phyloP scores from a whole-genome alignment of 2,797 vertebrate species.

The Phoeniculus purpureus region DNA sequence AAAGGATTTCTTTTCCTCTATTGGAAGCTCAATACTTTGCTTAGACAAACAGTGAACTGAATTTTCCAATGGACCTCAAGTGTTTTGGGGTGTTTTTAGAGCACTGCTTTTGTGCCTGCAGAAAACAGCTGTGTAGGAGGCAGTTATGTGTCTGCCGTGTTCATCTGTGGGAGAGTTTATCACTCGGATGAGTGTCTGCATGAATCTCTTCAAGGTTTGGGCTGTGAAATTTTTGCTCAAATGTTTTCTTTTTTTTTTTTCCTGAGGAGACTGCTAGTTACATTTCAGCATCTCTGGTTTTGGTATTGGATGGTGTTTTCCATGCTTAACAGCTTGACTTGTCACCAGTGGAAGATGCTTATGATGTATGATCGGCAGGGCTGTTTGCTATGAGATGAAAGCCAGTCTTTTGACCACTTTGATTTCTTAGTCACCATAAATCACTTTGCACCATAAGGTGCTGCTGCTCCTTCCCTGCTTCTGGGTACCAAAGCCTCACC shows the following conservation, averaged over 20 bases:
- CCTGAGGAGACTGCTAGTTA: not conserved
- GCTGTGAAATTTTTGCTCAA: constrained; percentile 13
- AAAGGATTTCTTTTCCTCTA: not conserved
- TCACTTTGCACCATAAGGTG: not conserved
- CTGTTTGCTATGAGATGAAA: not conserved
- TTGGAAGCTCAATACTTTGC: not conserved
- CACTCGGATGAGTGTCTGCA: not conserved
- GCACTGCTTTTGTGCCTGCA: not conserved
- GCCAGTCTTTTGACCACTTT: not conserved
- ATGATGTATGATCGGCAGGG: not conserved
- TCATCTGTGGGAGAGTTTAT: not conserved
- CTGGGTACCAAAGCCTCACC: not conserved
- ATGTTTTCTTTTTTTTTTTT: not conserved
- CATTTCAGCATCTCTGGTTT: not conserved
- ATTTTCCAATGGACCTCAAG: constrained; percentile 7
- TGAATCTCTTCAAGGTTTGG: not conserved
- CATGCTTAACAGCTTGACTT: not conserved
- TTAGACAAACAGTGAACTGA: not conserved
- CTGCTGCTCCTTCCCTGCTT: not conserved
- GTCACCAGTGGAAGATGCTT: not conserved
- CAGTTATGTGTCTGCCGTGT: constrained; percentile 22
- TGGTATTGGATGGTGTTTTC: not conserved
- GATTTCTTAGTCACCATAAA: not conserved
- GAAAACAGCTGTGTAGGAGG: constrained; percentile 1
- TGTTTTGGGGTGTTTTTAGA: not conserved